Evolutionary conservation across 1,140 invertebrate genomes (phyloP).

Genomic region (Acyrthosiphon pisum): DNA sequence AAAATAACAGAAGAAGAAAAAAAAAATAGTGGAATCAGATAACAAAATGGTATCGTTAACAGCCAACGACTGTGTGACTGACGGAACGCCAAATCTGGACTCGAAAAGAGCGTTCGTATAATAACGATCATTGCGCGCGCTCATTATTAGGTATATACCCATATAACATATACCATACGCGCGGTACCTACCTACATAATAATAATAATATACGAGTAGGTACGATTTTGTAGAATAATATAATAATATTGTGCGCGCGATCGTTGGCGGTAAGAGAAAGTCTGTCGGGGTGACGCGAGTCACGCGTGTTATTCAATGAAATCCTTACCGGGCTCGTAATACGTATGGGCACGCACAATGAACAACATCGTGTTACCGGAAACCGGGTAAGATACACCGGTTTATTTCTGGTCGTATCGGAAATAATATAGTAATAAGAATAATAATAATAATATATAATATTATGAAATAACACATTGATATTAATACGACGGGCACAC

Average conservation of each 20-base stretch:
- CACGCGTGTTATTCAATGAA: background rate
- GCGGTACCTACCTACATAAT: background rate
- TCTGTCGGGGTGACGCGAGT: background rate
- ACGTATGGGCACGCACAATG: background rate
- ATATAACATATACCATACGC: background rate
- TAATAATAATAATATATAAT: too few species aligned
- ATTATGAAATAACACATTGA: too few species aligned
- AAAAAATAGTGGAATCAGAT: too few species aligned
- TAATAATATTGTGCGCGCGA: background rate
- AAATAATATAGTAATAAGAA: background rate
- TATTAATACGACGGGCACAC: too few species aligned
- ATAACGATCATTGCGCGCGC: background rate
- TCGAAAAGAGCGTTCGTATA: background rate
- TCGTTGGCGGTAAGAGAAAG: background rate
- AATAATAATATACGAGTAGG: background rate
- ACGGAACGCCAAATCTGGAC: too few species aligned
- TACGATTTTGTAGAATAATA: background rate
- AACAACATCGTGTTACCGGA: background rate
- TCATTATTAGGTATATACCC: too few species aligned
- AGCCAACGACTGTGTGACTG: too few species aligned
- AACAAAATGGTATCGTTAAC: too few species aligned
- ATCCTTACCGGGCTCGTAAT: background rate
- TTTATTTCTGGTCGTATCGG: background rate
- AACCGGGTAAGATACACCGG: background rate
- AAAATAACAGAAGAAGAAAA: too few species aligned